A percentile compares a stretch with the other conserved stretches of the same genome.
phyloP scores from a whole-genome alignment of 2,113 vertebrate species.

The Genyomyrus donnyi region DNA sequence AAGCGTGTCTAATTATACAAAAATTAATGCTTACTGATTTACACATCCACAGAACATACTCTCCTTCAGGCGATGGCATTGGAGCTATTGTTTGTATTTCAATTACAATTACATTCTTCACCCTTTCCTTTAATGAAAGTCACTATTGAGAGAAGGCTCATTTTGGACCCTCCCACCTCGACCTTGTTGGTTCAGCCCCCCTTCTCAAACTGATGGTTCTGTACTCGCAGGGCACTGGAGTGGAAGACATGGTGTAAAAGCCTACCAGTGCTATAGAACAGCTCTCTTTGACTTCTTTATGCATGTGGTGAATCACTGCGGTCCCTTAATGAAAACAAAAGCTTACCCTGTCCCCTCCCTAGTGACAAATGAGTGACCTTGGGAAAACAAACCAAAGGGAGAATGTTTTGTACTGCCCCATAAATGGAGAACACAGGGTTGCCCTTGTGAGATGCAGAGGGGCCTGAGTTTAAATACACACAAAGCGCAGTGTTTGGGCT shows the following conservation, averaged over 20 bases:
- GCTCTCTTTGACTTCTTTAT: not conserved
- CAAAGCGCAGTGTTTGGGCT: constrained; percentile 26
- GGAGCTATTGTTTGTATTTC: not conserved
- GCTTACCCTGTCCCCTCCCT: constrained; percentile 1
- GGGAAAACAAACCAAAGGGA: constrained; percentile 2
- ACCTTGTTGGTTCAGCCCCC: not conserved
- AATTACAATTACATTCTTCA: not conserved
- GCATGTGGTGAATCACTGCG: constrained; percentile 8
- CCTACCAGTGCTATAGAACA: not conserved
- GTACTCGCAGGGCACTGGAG: not conserved
- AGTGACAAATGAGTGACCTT: constrained; percentile 10
- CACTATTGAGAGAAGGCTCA: not conserved
- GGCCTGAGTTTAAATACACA: constrained; percentile 9
- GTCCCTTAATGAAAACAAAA: constrained; percentile 16
- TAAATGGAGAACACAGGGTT: not conserved
- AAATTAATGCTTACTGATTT: not conserved
- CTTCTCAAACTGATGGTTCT: not conserved
- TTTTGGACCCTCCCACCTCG: not conserved
- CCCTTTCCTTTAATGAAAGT: not conserved
- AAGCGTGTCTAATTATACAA: not conserved
- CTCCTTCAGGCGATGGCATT: not conserved
- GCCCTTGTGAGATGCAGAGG: constrained; percentile 10
- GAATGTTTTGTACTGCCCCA: not conserved
- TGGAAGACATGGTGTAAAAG: not conserved
- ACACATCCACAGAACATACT: not conserved